A percentile compares a stretch with the other conserved stretches of the same genome.
These are phyloP conservation scores for Hippocampus comes DNA, from an alignment of 2,113 vertebrate species.

Conservation along the genomic window DNA sequence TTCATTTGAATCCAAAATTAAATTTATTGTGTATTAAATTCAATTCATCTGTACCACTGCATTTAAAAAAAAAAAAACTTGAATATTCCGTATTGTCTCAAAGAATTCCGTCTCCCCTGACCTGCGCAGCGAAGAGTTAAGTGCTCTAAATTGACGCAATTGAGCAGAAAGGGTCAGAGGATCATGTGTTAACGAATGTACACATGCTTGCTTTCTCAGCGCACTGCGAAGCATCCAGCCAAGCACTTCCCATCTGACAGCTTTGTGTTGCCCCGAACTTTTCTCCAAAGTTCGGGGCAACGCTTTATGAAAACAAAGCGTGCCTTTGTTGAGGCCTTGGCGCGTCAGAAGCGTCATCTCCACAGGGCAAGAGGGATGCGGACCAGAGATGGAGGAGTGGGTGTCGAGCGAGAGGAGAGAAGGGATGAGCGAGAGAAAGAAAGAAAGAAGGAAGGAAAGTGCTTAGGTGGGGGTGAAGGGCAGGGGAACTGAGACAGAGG, in stretches of 20 bases:
- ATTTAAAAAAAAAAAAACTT: constrained; percentile 27
- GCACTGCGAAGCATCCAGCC: constrained; percentile 67
- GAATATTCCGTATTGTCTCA: constrained; percentile 42
- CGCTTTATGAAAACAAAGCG: constrained; percentile 72
- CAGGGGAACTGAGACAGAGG: constrained; percentile 65
- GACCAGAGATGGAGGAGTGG: constrained; percentile 47
- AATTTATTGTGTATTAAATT: constrained; percentile 17
- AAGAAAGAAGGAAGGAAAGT: constrained; percentile 37
- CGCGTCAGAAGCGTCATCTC: constrained; percentile 70
- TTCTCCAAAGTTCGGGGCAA: constrained; percentile 64
- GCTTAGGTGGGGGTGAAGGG: constrained; percentile 67
- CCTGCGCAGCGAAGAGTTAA: constrained; percentile 56
- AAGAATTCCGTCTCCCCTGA: constrained; percentile 47
- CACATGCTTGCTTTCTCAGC: constrained; percentile 66
- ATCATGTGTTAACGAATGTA: constrained; percentile 71
- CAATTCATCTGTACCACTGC: constrained; percentile 31
- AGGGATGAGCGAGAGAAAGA: constrained; percentile 39
- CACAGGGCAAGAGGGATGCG: constrained; percentile 56
- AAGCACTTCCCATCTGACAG: constrained; percentile 72
- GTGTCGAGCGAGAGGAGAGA: constrained; percentile 45
- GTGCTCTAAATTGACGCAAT: constrained; percentile 65
- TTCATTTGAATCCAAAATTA: not conserved
- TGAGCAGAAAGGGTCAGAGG: constrained; percentile 65
- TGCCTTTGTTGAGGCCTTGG: constrained; percentile 71
- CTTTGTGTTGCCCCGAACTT: constrained; percentile 58